Base-by-base conservation (phyloP, 2,888 invertebrate species). In the Eledona agricola region DNA sequence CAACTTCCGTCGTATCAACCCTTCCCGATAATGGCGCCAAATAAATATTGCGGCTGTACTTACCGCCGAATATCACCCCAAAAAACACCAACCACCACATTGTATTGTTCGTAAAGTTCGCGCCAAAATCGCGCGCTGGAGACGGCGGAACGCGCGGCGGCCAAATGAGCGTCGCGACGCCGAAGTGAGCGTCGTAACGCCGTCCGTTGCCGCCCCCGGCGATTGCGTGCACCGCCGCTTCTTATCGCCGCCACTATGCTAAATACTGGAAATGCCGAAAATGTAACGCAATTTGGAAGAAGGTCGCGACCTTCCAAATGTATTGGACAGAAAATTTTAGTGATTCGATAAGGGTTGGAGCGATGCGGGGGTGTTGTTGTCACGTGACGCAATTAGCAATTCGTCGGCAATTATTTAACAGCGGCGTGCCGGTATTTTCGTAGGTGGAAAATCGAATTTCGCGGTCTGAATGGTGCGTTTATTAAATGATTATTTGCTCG, bases 81-180 rank as follows among this genome's bases (percentile, higher is more conserved):
- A 46, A n/a, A 16, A 52, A 20, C 7, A 46, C 28, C 3, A 46
- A 1, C 12, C 45, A 22, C 45, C 45, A 37, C 7, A 4, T 50
- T 17, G n/a, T 17, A 35, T 31, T 29, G n/a, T 3, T 34, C 20
- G 11, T 29, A 34, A 12, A 7, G 47, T 45, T 49, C 54, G 54
- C 54, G 54, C 54, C 54, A 54, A 54, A 54, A 37, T 12, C 13
- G 12, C 31, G 34, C 51, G 40, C 38, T 15, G 11, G 15, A 28
- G 35, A 11, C n/a, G 31, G 32, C 20, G 38, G 20, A 20, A 23
- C 31, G 34, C 45, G 11, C 49, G 52, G 22, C 51, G 55, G 22
- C 40, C 42, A 57, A 61, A 45, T 57, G 62, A 60, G 58, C 64
- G 60, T 62, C 62, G 58, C 57, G 54, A 62, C 63, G 63, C 59